These are phyloP conservation scores for Drosophila jambulina DNA, from an alignment of 1,140 invertebrate genomes.

Conservation along the genomic window DNA sequence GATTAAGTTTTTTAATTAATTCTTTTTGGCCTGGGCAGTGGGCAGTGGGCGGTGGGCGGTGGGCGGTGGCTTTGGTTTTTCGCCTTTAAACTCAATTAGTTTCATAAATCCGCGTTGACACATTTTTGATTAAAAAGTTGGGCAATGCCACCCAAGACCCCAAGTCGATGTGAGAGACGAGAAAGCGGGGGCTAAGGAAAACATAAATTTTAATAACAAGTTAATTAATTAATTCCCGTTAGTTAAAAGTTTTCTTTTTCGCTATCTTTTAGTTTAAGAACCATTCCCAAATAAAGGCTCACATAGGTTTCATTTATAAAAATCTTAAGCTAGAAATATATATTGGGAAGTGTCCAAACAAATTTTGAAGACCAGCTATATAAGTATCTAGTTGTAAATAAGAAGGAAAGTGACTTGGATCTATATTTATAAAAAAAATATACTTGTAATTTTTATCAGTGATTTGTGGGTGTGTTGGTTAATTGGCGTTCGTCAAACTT, in stretches of 20 bases:
- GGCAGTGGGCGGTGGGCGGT: no score
- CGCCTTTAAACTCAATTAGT: slow-evolving; percentile 69
- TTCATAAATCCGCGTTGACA: slow-evolving; percentile 76
- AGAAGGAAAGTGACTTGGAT: no score
- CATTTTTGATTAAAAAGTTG: slow-evolving; percentile 75
- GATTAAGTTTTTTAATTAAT: slow-evolving; percentile 82
- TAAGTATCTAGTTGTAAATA: not conserved
- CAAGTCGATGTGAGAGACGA: slow-evolving; percentile 1
- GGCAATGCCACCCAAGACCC: slow-evolving; percentile 3
- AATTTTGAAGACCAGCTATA: no score
- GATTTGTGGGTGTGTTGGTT: not conserved
- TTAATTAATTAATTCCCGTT: slow-evolving; percentile 52
- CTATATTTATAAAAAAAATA: not conserved
- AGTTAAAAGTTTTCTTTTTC: slow-evolving; percentile 22
- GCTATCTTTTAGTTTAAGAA: not conserved
- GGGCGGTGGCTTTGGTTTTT: slow-evolving; percentile 11
- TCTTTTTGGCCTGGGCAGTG: slow-evolving; percentile 39
- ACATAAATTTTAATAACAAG: slow-evolving; percentile 28
- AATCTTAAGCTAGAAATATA: no score
- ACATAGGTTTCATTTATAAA: not conserved
- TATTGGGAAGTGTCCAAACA: no score
- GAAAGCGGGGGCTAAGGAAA: not conserved
- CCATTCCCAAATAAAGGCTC: not conserved
- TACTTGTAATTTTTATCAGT: slow-evolving; percentile 30
- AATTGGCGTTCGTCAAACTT: slow-evolving; percentile 42